phyloP scores from a whole-genome alignment of 2,888 invertebrate species.

The Mamestra brassicae region DNA sequence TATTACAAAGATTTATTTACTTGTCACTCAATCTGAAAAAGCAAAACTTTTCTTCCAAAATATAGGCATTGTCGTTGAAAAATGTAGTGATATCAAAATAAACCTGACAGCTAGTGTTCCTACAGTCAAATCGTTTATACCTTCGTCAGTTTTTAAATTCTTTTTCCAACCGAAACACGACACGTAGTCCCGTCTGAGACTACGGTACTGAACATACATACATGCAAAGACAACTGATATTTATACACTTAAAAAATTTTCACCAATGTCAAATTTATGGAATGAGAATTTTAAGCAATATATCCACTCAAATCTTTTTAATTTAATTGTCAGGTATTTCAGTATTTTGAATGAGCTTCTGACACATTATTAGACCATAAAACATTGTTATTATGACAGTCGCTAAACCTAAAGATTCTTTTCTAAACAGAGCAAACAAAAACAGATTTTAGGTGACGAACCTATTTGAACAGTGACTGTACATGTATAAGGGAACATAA shows the following conservation, averaged over 20 bases:
- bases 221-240: background rate
- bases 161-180: background rate
- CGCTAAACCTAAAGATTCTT: background rate
- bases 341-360: too few species aligned
- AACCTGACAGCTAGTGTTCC: constrained; percentile 7
- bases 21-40: constrained; percentile 58
- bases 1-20: constrained; percentile 60
- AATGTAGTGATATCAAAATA: constrained; percentile 49
- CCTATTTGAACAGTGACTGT: constrained; percentile 2
- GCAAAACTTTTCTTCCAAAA: constrained; percentile 37
- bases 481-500: constrained; percentile 30
- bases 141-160: background rate
- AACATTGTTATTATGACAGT: background rate
- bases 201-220: background rate
- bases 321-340: too few species aligned
- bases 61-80: constrained; percentile 53
- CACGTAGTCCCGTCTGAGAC: background rate
- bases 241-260: too few species aligned
- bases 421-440: background rate
- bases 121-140: background rate
- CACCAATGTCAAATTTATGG: too few species aligned
- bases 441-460: background rate
- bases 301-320: too few species aligned
- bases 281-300: too few species aligned
- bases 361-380: background rate